phyloP scores from a whole-genome alignment of 2,113 vertebrate genomes.

The Micronycteris hirsuta region DNA sequence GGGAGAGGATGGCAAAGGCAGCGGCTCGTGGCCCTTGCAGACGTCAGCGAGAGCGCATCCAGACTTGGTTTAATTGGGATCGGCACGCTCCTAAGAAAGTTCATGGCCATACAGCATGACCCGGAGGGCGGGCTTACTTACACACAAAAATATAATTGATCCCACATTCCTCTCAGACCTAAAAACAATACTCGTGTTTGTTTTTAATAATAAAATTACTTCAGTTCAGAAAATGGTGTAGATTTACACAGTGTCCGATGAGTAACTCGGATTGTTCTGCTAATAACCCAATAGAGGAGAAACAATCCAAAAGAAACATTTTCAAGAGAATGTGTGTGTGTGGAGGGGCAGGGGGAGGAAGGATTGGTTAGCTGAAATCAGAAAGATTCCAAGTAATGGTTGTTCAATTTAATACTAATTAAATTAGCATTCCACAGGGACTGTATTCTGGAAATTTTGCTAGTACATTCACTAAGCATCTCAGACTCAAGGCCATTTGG shows the following conservation, averaged over 20 bases:
- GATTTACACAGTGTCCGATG: not conserved
- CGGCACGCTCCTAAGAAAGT: not conserved
- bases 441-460: not conserved
- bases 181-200: not conserved
- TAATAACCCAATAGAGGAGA: not conserved
- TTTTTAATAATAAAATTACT: conserved; percentile 42
- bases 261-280: not conserved
- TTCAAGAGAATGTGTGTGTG: not conserved
- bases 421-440: conserved; percentile 6
- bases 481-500: not conserved
- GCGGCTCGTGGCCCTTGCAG: not conserved
- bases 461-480: not conserved
- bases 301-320: not conserved
- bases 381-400: not conserved
- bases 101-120: not conserved
- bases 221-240: not conserved
- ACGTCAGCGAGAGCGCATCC: not conserved
- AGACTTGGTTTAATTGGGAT: not conserved
- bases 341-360: not conserved
- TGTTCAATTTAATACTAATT: conserved; percentile 36
- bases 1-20: not conserved
- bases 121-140: not conserved
- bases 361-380: conserved; percentile 22
- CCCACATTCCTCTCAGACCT: not conserved
- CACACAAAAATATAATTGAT: not conserved